These are phyloP conservation scores for Climacteris rufus DNA, from an alignment of 2,113 vertebrate species.

Conservation along the genomic window DNA sequence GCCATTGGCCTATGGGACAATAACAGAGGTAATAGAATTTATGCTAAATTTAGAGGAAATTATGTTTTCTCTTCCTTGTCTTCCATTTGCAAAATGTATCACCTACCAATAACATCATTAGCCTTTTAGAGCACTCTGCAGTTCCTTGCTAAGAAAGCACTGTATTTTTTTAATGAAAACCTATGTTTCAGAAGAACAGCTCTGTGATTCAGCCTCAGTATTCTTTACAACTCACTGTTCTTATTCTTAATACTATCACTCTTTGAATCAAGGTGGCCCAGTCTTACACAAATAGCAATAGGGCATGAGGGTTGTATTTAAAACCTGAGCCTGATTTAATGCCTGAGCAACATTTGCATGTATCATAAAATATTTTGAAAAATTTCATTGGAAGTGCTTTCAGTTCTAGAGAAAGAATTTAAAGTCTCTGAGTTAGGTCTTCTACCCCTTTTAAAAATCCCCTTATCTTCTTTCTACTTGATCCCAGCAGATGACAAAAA, in stretches of 20 bases:
- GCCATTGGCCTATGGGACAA: not conserved
- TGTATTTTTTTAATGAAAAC: not conserved
- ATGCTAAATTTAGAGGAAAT: slow-evolving; percentile 42
- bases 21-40: slow-evolving; percentile 24
- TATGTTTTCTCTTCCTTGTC: slow-evolving; percentile 31
- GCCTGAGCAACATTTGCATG: not conserved
- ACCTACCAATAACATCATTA: slow-evolving; percentile 8
- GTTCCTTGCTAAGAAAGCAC: not conserved
- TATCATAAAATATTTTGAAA: not conserved
- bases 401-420: not conserved
- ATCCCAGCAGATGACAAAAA: not conserved
- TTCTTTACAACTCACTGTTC: not conserved
- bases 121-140: not conserved
- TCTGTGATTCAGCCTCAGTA: not conserved
- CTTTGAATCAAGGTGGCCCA: not conserved
- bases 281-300: not conserved
- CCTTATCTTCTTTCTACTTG: not conserved
- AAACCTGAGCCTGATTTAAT: not conserved
- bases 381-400: not conserved
- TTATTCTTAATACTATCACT: not conserved
- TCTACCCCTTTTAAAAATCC: not conserved
- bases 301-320: not conserved
- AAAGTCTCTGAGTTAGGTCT: not conserved
- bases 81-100: slow-evolving; percentile 21
- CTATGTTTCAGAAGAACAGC: not conserved